Evolutionary conservation across 2,113 vertebrate species (phyloP).

Genomic region (Corynorhinus townsendii): DNA sequence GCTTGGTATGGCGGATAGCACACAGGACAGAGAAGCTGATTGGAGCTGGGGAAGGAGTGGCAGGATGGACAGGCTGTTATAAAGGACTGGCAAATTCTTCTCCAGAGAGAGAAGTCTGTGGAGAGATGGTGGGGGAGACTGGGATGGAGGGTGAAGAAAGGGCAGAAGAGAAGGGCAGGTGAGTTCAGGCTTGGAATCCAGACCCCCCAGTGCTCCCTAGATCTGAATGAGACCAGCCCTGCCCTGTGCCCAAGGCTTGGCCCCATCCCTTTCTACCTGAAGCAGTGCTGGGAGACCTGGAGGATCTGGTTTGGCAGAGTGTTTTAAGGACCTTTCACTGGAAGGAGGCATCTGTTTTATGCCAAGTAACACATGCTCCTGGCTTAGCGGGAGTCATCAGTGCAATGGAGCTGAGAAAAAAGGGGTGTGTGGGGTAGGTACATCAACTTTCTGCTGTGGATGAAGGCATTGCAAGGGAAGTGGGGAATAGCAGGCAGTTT

Average conservation of each 20-base stretch:
- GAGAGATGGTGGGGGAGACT: not conserved
- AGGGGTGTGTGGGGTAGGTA: fast-evolving
- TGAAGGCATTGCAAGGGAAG: not conserved
- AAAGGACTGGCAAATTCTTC: not conserved
- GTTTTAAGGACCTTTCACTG: not conserved
- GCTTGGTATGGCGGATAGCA: not conserved
- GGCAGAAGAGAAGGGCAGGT: not conserved
- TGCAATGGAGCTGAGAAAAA: not conserved
- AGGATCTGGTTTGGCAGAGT: not conserved
- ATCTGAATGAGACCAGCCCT: not conserved
- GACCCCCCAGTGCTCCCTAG: too few relatives aligned
- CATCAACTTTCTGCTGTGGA: not conserved
- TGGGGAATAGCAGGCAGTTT: not conserved
- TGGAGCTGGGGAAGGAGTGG: not conserved
- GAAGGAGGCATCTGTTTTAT: slow-evolving; percentile 60
- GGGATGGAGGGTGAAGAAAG: not conserved
- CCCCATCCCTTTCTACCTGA: not conserved
- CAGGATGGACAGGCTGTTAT: not conserved
- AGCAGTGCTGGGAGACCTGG: slow-evolving; percentile 1
- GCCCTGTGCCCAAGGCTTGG: not conserved
- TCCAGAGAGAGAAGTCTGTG: not conserved
- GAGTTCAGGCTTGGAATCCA: not conserved
- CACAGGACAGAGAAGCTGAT: not conserved
- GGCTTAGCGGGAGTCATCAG: not conserved
- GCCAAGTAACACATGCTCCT: slow-evolving; percentile 48